These are phyloP conservation scores for Morphnarchus princeps DNA, from an alignment of 2,113 vertebrate genomes.

Conservation along the genomic window DNA sequence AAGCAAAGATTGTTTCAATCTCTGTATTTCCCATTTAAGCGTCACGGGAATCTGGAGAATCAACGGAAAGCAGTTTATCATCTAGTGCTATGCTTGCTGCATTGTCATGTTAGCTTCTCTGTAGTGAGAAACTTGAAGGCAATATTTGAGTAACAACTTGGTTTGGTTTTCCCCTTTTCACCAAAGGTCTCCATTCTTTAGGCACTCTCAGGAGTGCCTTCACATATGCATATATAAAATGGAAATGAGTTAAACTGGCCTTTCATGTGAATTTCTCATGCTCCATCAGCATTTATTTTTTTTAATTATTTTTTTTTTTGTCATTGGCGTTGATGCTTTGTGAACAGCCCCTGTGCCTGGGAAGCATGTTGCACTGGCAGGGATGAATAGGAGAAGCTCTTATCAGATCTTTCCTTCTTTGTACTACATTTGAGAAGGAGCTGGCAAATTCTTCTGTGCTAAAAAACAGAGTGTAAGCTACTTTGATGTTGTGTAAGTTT, in stretches of 20 bases:
- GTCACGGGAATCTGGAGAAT: not conserved
- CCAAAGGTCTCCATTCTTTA: not conserved
- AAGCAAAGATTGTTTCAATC: slow-evolving; percentile 14
- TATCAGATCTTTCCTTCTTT: not conserved
- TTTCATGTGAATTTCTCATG: not conserved
- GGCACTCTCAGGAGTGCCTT: not conserved
- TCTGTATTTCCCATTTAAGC: not conserved
- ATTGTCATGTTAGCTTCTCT: not conserved
- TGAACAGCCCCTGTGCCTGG: not conserved
- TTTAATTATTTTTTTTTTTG: not conserved
- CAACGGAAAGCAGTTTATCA: not conserved
- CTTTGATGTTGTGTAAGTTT: not conserved
- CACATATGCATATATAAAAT: not conserved
- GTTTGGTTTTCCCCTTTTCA: not conserved
- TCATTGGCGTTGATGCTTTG: not conserved
- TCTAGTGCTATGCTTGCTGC: not conserved
- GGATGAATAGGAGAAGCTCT: not conserved
- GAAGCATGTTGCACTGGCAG: not conserved
- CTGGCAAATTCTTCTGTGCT: not conserved
- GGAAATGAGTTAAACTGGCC: not conserved
- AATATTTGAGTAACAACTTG: not conserved
- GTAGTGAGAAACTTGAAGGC: not conserved
- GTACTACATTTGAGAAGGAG: not conserved
- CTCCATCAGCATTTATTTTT: not conserved
- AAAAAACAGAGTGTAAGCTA: not conserved